Percentiles rank a stretch among this genome's conserved stretches.
phyloP scores from a whole-genome alignment of 23 tunicate genomes.

The Ciona savignyi region DNA sequence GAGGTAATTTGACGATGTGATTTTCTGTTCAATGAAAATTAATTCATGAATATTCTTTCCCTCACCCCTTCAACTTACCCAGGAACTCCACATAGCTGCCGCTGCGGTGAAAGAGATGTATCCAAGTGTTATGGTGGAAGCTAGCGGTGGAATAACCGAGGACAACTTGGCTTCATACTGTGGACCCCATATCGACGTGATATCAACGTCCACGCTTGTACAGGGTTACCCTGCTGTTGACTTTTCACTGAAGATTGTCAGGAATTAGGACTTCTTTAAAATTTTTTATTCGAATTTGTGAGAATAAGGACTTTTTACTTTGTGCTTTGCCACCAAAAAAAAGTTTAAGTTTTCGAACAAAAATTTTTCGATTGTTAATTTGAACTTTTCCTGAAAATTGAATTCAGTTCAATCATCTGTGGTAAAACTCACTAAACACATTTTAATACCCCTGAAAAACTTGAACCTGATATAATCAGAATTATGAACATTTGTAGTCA shows the following conservation, averaged over 20 bases:
- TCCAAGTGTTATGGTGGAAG: slow-evolving; percentile 51
- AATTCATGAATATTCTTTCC: too few relatives aligned
- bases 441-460: too few relatives aligned
- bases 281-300: not conserved
- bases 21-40: too few relatives aligned
- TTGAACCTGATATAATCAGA: too few relatives aligned
- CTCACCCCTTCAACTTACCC: too few relatives aligned
- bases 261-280: not conserved
- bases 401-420: too few relatives aligned
- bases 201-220: slow-evolving; percentile 56
- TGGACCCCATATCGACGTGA: slow-evolving; percentile 45
- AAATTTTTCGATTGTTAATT: not conserved
- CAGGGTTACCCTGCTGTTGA: slow-evolving; percentile 65
- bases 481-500: too few relatives aligned
- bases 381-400: not conserved
- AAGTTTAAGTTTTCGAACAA: too few relatives aligned
- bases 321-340: too few relatives aligned
- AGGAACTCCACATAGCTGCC: slow-evolving; percentile 33
- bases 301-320: too few relatives aligned
- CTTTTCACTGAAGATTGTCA: slow-evolving; percentile 53
- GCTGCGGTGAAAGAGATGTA: slow-evolving; percentile 13
- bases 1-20: too few relatives aligned
- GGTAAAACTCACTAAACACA: too few relatives aligned
- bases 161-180: slow-evolving; percentile 33
- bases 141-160: slow-evolving; percentile 64